Evolutionary conservation across 2,888 invertebrate species (phyloP), one percentile per base, ranked within the genome.

Genomic region (Campaea margaritaria): DNA sequence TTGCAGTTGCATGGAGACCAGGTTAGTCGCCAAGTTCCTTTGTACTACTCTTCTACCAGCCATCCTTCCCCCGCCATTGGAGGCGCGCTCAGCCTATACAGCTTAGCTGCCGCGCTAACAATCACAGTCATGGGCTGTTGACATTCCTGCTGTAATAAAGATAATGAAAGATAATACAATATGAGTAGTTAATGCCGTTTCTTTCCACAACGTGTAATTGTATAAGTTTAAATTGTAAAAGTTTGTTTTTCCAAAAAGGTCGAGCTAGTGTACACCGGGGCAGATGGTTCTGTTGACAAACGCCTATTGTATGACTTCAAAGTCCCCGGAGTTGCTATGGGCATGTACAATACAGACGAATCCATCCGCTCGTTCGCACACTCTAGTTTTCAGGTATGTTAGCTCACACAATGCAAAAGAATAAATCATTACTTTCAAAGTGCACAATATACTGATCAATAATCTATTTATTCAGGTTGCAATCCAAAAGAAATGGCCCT

Each of bases 301-400:
- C 83, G 91, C 16, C 89, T 94, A 65, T 92, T 97, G 41, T 97
- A 94, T 82, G 91, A 95, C 69, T 97, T 95, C 92, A 96, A 96
- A 82, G 83, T 90, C 0, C 93, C 94, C 2, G 97, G 98, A 49
- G 95, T 97, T 11, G 94, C 94, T n/a, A 87, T 97, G 93, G 96
- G 95, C 72, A 98, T 98, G 97, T 98, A 98, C 93, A 98, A 98
- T 87, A 96, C 96, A 0, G 97, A 97, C 75, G 96, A 97, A 80
- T 96, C 96, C 45, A 98, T 98, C 74, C 85, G 86, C 39, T 93
- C 95, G 21, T 98, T 98, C 85, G 98, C 97, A 39, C 96, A 97
- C 83, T 96, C 97, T 62, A 97, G 97, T 83, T 96, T 98, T 92
- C 96, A 97, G 93, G 93, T 90, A 68, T 11, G 51, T 34, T 8